Base-by-base conservation (phyloP, 2,888 invertebrate genomes). In the Oxystoma pomonae region DNA sequence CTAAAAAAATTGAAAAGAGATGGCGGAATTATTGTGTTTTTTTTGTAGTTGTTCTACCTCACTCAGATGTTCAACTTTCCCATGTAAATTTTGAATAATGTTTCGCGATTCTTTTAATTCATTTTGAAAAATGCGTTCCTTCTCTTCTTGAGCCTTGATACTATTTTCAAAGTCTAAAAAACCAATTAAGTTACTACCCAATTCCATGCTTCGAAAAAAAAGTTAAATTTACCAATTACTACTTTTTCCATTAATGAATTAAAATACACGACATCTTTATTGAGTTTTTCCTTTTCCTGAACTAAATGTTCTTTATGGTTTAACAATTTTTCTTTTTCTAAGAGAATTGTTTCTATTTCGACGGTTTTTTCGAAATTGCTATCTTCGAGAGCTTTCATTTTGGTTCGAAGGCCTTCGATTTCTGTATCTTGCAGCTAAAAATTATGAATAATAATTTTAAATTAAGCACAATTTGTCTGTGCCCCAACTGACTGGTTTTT, bases 211-310 rank as follows among this genome's bases (percentile, higher is more conserved):
- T 9, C 62, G 3, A 61, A 16, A 21, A 49, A 55, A 22, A 50
- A 19, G 17, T 20, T 5, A 20, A 49, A 57, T 59, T 57, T 63
- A 74, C 73, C 74, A 58, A 64, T 57, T 18, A 71, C 60, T 7
- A 74, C 64, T 68, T 73, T 72, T 21, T 73, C 72, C 57, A 73
- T 68, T 16, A 75, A 35, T 17, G 59, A 55, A 61, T 70, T 72
- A 7, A 72, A 56, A 58, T 68, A 66, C 17, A 68, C 65, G 2
- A 70, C 60, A 65, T 75, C 73, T 5, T 66, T 59, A 3, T 20
- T 60, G 17, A 73, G 53, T 60, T 67, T 69, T 16, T 68, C 65
- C 50, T 71, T 73, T 50, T 74, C 72, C 19, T 65, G 65, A 3
- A n/a, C 62, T 12, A 72, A 19, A 19, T 53, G 52, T n/a, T 67